phyloP scores from a whole-genome alignment of 2,888 invertebrate species.

The Geotrupes spiniger region DNA sequence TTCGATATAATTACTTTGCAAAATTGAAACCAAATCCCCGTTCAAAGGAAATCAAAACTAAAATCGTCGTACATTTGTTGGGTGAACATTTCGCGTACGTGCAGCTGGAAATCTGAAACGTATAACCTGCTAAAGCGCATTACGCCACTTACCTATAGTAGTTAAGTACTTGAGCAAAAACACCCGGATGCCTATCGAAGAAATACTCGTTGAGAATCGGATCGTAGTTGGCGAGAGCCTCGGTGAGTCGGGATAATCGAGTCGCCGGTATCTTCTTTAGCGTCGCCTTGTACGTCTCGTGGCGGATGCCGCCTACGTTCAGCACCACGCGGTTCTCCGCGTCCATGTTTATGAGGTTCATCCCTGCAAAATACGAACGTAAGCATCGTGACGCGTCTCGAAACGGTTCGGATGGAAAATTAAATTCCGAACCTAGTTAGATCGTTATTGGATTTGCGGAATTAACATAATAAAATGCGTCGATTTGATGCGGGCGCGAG shows the following conservation, averaged over 20 bases:
- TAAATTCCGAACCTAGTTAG: too few species aligned
- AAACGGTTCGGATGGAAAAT: too few species aligned
- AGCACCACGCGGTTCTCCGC: constrained; percentile 98
- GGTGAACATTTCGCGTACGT: too few species aligned
- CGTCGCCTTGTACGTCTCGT: constrained; percentile 95
- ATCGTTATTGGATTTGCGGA: too few species aligned
- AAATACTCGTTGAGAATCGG: constrained; percentile 99
- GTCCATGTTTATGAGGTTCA: constrained; percentile 93
- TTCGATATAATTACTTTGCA: too few species aligned
- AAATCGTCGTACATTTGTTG: too few species aligned
- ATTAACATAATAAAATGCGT: too few species aligned
- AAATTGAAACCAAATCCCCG: too few species aligned
- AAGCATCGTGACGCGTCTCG: too few species aligned
- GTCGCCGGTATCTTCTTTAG: constrained; percentile 97
- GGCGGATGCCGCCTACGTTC: constrained; percentile 97
- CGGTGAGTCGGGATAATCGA: constrained; percentile 87
- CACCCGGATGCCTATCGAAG: constrained; percentile 97
- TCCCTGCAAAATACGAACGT: constrained; percentile 48
- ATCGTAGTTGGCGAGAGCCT: constrained; percentile 98
- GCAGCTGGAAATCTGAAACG: too few species aligned
- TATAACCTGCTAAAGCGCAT: background rate
- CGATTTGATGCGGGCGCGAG: too few species aligned
- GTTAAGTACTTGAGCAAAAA: constrained; percentile 94
- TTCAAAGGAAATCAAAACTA: too few species aligned
- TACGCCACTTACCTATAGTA: constrained; percentile 74